Evolutionary conservation across 2,113 vertebrate species (phyloP), one percentile per base, ranked within the genome.

Genomic region (Ameiurus melas): DNA sequence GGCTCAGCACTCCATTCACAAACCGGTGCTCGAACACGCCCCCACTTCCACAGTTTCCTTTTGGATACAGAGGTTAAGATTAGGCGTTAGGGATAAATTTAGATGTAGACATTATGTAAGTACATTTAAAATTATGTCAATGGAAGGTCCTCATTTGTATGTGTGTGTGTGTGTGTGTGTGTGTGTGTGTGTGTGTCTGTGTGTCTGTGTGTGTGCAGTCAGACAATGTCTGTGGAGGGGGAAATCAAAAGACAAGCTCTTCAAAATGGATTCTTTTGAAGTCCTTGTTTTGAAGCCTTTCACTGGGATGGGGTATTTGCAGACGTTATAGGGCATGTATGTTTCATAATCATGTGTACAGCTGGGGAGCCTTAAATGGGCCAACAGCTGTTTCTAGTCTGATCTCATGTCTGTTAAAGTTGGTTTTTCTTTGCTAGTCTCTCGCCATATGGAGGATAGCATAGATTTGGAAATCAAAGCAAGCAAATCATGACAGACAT

Each of bases 201-300:
- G 53, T 70, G 68, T 33, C 14, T 20, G 36, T 10, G 27, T 19
- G n/a, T 43, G 25, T 73, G 30, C 77, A 53, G 51, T 4, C 2
- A 80, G 51, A n/a, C 51, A 80, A 57, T 62, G 36, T 78, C 22
- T 78, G 36, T 86, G 57, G 39, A 22, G 33, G 19, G 39, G 60
- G 9, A 64, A 78, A 88, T 85, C 83, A 88, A 90, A 90, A 80
- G 25, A 6, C 5, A 9, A 43, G 58, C 82, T 57, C 82, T 83
- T 88, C 53, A 13, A 58, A 81, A 81, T 81, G 1, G 4, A 58
- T 81, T 81, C 79, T 58, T 81, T 81, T 81, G 79, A 78, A 90
- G 87, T 78, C 58, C 9, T n/a, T 53, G n/a, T 82, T 79, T 84
- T 62, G 58, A 53, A 87, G 79, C 79, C 36, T 81, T 53, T 85